Evolutionary conservation across 23 tunicate species (phyloP).

Genomic region (Pegea sp.): DNA sequence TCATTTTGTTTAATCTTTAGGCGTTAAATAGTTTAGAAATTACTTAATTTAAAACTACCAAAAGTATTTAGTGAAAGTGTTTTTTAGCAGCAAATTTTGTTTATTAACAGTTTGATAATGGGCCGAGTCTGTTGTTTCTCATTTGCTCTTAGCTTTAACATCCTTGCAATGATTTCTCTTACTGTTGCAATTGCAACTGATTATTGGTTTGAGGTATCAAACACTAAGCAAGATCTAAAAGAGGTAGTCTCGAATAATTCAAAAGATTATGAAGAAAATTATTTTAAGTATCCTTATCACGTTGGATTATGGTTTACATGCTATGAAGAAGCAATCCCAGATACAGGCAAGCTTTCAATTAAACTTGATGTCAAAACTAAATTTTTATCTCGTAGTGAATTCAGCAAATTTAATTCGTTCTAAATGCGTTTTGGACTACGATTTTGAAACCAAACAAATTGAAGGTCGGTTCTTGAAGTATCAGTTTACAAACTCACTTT

Average conservation of each 20-base stretch:
- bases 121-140: conserved; percentile 6
- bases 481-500: no score
- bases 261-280: no score
- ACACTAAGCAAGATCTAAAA: background rate
- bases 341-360: conserved; percentile 3
- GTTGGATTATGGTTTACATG: conserved; percentile 43
- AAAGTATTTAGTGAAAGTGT: no score
- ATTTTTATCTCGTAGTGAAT: no score
- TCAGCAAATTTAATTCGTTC: no score
- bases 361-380: background rate
- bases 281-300: conserved; percentile 28
- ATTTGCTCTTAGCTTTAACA: background rate
- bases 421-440: conserved; percentile 15
- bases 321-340: conserved; percentile 22
- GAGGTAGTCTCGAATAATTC: background rate
- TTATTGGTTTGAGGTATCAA: background rate
- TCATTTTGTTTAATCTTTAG: no score
- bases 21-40: no score
- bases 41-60: no score
- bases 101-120: no score
- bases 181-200: conserved; percentile 1
- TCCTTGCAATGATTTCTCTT: background rate
- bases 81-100: no score
- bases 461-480: conserved; percentile 21
- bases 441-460: conserved; percentile 4